Evolutionary conservation across 1,140 invertebrate genomes (phyloP), one percentile per base, ranked within the genome.

Genomic region (Stegodyphus dumicola): DNA sequence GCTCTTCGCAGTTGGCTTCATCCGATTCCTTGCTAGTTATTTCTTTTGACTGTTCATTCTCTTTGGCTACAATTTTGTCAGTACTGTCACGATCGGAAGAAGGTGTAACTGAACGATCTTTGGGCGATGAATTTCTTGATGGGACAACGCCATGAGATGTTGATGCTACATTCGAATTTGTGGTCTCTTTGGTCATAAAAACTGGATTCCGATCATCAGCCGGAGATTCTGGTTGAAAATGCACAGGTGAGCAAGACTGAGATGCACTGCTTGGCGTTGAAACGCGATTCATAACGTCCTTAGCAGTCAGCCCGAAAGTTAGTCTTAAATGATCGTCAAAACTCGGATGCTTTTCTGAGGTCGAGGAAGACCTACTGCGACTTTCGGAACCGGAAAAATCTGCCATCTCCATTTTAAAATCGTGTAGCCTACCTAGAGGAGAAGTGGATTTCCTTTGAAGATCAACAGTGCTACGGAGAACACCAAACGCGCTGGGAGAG

Each of bases 261-360:
- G 84, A 77, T 13, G 74, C 66, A 49, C 84, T 77, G 33, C 80
- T 84, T 0, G 84, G 84, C 17, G 84, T 86, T 6, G 84, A 86
- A 5, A 85, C 84, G 15, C 84, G 52, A 74, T 85, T 86, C 76
- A 86, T 78, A 48, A 86, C 76, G 49, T 86, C 84, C 54, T 86
- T 86, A 6, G 84, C 75, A 11, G 84, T 77, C 13, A 86, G 11
- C n/a, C 84, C 84, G 18, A 86, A 86, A 5, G 84, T 73, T 65
- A 86, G 48, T 86, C 84, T 65, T 48, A 86, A 78, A 54, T 86
- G 84, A 65, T 86, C 84, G 64, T 86, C 84, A 66, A 86, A 86
- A 54, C 67, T 86, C 6, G 75, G 75, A 64, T 86, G 84, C 48
- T 86, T 86, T 73, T 86, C 84, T 33, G 84, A 86, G 2, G 69